These are phyloP conservation scores for Polydesmus complanatus DNA, from an alignment of 2,888 invertebrate species.

Conservation along the genomic window DNA sequence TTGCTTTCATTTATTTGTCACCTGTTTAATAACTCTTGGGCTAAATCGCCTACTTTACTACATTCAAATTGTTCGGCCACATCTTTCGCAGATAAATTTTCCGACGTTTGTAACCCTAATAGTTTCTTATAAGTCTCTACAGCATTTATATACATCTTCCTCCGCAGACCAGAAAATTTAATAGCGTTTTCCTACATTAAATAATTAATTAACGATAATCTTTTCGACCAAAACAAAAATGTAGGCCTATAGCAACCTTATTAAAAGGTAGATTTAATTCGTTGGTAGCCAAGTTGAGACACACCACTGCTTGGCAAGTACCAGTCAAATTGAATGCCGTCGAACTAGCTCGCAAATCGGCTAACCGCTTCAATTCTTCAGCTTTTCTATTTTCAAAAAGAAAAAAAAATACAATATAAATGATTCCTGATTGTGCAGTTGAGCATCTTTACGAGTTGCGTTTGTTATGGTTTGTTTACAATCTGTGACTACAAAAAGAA, in stretches of 20 bases:
- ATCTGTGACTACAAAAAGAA: background rate
- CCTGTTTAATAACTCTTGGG: slow-evolving; percentile 10
- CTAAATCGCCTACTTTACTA: slow-evolving; percentile 5
- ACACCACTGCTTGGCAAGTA: slow-evolving; percentile 9
- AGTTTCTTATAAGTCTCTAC: slow-evolving; percentile 11
- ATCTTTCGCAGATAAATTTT: slow-evolving; percentile 3
- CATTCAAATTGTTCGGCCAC: slow-evolving; percentile 15
- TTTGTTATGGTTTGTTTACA: background rate
- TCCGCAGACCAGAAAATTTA: slow-evolving; percentile 10
- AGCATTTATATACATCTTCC: slow-evolving; percentile 9
- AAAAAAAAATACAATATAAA: background rate
- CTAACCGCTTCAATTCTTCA: slow-evolving; percentile 6
- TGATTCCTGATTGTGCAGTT: too few species aligned
- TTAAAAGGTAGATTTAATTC: slow-evolving; percentile 3
- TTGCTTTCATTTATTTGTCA: background rate
- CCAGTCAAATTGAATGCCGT: slow-evolving; percentile 1
- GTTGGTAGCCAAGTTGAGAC: slow-evolving; percentile 11
- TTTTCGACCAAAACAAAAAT: background rate
- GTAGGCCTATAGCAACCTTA: background rate
- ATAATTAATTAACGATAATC: background rate
- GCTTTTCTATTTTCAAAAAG: slow-evolving; percentile 11
- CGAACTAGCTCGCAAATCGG: background rate
- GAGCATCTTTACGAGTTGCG: too few species aligned
- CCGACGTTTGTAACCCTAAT: background rate
- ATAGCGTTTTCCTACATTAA: slow-evolving; percentile 11